These are phyloP conservation scores for Troides helena DNA, from an alignment of 2,888 invertebrate genomes.

Conservation along the genomic window DNA sequence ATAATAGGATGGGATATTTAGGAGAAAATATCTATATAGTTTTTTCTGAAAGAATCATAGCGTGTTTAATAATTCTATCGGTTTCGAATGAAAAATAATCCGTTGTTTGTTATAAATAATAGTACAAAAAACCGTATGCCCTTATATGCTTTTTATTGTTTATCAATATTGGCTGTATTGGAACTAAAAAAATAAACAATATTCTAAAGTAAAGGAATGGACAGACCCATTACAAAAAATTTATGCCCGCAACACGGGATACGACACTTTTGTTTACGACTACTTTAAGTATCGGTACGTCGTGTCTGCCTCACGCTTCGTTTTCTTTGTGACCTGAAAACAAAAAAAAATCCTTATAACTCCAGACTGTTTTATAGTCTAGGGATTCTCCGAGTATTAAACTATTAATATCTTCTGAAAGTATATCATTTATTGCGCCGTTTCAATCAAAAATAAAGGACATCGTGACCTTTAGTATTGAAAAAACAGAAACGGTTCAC, in stretches of 20 bases:
- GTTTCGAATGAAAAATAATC: neutral
- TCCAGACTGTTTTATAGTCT: constrained; percentile 6
- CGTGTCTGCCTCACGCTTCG: constrained; percentile 1
- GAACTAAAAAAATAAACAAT: constrained; percentile 6
- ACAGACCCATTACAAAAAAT: constrained; percentile 16
- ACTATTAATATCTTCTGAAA: neutral
- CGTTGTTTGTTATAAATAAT: neutral
- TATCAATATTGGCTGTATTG: neutral
- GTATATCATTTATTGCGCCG: neutral
- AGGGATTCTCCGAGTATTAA: neutral
- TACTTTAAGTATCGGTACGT: constrained; percentile 11
- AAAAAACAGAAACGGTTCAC: too few relatives aligned
- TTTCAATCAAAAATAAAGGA: neutral
- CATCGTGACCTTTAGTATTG: neutral
- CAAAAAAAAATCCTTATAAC: constrained; percentile 12
- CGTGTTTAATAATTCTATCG: too few relatives aligned
- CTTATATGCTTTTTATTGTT: neutral
- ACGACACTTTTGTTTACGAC: constrained; percentile 28
- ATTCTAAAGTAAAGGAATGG: constrained; percentile 16
- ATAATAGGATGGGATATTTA: too few relatives aligned
- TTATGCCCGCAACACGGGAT: constrained; percentile 24
- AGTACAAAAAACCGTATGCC: neutral
- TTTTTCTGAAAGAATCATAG: too few relatives aligned
- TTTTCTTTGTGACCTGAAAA: constrained; percentile 4
- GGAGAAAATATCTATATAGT: too few relatives aligned